Conservation (phyloP, 2,888 invertebrate genomes). For the Cecidostiba fungosa region DNA sequence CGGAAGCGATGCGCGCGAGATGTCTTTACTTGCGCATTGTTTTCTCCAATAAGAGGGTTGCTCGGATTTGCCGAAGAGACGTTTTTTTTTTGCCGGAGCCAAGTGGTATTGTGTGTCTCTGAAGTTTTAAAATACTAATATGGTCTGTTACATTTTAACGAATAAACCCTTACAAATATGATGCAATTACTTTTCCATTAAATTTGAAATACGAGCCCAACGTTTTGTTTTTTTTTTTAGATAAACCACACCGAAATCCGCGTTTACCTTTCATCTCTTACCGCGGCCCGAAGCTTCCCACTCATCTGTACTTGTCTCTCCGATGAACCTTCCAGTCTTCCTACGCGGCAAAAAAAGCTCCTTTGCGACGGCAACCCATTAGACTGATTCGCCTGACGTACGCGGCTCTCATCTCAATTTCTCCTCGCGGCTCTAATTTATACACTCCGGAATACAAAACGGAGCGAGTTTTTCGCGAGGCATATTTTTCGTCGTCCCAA, state of each 20-base stretch:
- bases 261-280: too few relatives aligned
- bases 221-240: too few relatives aligned
- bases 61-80: background rate
- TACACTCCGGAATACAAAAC: slow-evolving; percentile 40
- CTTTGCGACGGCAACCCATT: slow-evolving; percentile 42
- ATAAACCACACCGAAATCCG: background rate
- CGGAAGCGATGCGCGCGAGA: background rate
- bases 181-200: too few relatives aligned
- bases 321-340: background rate
- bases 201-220: background rate
- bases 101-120: background rate
- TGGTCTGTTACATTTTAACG: too few relatives aligned
- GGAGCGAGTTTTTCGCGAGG: slow-evolving; percentile 37
- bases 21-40: slow-evolving; percentile 15
- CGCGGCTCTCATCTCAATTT: slow-evolving; percentile 48
- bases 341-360: background rate
- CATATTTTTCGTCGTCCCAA: background rate
- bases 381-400: slow-evolving; percentile 51
- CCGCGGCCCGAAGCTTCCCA: background rate
- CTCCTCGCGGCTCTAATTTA: slow-evolving; percentile 45
- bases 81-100: background rate
- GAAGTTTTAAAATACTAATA: background rate
- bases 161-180: too few relatives aligned
- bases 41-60: background rate
- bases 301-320: background rate